These are phyloP conservation scores for Cheilinus undulatus DNA, from an alignment of 2,113 vertebrate genomes.

Conservation along the genomic window DNA sequence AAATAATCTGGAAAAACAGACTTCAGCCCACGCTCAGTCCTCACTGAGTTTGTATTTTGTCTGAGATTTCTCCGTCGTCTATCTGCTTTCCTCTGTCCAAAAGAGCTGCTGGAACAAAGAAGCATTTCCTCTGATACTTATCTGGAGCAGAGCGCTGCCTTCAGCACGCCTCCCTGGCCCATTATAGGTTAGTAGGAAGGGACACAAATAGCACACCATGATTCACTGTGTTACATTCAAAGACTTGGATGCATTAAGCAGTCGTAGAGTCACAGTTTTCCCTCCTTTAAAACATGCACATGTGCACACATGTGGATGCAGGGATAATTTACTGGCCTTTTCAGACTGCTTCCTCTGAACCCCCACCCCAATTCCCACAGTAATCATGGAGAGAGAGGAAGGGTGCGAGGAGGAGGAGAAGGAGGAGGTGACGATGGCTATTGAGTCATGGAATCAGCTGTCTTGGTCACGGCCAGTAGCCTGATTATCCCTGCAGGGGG, in stretches of 20 bases:
- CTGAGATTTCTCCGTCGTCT: conserved; percentile 57
- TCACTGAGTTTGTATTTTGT: conserved; percentile 52
- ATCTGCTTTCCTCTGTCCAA: conserved; percentile 47
- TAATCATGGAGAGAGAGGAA: conserved; percentile 60
- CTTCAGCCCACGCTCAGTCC: conserved; percentile 47
- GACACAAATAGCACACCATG: conserved; percentile 75
- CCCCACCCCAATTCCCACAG: background rate
- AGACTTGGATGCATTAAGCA: conserved; percentile 56
- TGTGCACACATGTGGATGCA: conserved; percentile 64
- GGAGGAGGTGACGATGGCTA: conserved; percentile 39
- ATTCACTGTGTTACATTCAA: conserved; percentile 60
- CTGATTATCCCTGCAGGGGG: conserved; percentile 67
- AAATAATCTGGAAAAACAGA: conserved; percentile 65
- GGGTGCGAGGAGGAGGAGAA: conserved; percentile 26
- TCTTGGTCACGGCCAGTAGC: conserved; percentile 58
- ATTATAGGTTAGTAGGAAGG: conserved; percentile 75
- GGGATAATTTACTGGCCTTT: conserved; percentile 64
- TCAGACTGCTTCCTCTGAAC: conserved; percentile 56
- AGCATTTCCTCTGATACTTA: conserved; percentile 73
- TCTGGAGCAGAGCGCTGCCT: conserved; percentile 54
- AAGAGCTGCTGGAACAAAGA: conserved; percentile 65
- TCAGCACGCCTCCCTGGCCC: conserved; percentile 68
- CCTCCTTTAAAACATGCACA: conserved; percentile 15
- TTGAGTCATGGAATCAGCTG: conserved; percentile 72
- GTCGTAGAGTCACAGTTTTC: conserved; percentile 41